These are phyloP conservation scores for Halichoeres trimaculatus DNA, from an alignment of 2,113 vertebrate species.

Conservation along the genomic window DNA sequence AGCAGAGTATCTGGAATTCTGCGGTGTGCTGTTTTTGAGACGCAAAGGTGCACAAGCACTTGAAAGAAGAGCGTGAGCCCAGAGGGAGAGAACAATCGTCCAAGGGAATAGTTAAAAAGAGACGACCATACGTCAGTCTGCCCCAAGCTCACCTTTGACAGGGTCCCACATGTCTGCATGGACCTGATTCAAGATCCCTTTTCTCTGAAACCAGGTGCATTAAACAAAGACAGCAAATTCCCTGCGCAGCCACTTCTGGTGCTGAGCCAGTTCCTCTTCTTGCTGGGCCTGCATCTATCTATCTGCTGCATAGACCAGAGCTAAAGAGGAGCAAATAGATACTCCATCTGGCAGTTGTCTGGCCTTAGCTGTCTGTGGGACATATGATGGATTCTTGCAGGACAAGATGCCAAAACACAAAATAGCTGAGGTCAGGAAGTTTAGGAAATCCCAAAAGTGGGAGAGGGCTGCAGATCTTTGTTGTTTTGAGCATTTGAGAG, in stretches of 20 bases:
- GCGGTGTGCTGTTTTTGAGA: conserved; percentile 62
- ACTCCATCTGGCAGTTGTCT: conserved; percentile 76
- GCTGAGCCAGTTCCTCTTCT: conserved; percentile 42
- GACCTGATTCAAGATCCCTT: conserved; percentile 33
- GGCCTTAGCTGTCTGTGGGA: conserved; percentile 70
- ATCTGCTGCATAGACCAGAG: conserved; percentile 46
- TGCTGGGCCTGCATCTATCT: conserved; percentile 45
- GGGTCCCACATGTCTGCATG: conserved; percentile 53
- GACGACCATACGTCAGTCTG: conserved; percentile 44
- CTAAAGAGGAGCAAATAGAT: conserved; percentile 75
- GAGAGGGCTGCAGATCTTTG: conserved; percentile 36
- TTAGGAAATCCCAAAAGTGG: conserved; percentile 73
- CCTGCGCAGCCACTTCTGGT: conserved; percentile 30
- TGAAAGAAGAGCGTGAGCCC: conserved; percentile 36
- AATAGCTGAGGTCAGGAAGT: conserved; percentile 68
- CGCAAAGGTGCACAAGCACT: conserved; percentile 69
- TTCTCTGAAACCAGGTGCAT: conserved; percentile 34
- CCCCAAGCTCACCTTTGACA: conserved; percentile 66
- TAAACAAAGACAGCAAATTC: conserved; percentile 36
- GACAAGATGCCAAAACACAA: conserved; percentile 65
- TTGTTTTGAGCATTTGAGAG: conserved; percentile 30
- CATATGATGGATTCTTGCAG: conserved; percentile 71
- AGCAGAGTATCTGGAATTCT: conserved; percentile 62
- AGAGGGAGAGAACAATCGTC: conserved; percentile 25
- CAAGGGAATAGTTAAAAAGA: conserved; percentile 41